Evolutionary conservation across 1,140 invertebrate genomes (phyloP).

Genomic region (Lineus longissimus): DNA sequence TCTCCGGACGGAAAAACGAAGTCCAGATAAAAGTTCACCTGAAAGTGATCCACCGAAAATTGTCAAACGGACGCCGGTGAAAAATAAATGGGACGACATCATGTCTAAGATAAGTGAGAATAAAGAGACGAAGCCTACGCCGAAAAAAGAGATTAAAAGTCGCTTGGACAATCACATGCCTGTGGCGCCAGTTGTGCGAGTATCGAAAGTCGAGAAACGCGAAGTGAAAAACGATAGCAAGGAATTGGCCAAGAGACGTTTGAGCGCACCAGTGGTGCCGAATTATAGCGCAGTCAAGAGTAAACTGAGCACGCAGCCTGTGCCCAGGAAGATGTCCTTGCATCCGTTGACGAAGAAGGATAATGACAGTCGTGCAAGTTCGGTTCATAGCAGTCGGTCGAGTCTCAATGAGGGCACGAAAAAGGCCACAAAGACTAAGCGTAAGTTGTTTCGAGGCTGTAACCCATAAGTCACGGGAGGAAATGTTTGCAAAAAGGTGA

Average conservation of each 20-base stretch:
- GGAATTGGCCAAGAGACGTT: not conserved
- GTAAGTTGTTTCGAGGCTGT: too few species aligned
- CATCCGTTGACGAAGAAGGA: not conserved
- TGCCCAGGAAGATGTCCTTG: not conserved
- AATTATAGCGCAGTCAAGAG: constrained; percentile 47
- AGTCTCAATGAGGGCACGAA: constrained; percentile 18
- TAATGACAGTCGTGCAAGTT: constrained; percentile 19
- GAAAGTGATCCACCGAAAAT: constrained; percentile 35
- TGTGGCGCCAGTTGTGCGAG: constrained; percentile 11
- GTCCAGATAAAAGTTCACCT: constrained; percentile 7
- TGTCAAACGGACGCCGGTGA: constrained; percentile 43
- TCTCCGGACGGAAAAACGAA: not conserved
- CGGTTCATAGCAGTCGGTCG: constrained; percentile 26
- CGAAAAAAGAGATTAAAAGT: constrained; percentile 50
- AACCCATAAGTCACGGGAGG: too few species aligned
- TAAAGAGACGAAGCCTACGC: constrained; percentile 41
- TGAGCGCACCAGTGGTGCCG: constrained; percentile 18
- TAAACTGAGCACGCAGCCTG: constrained; percentile 30
- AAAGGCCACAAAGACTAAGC: too few species aligned
- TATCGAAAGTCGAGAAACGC: not conserved
- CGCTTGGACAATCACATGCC: constrained; percentile 39
- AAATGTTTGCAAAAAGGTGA: too few species aligned
- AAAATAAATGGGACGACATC: constrained; percentile 52
- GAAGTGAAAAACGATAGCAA: not conserved
- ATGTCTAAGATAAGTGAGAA: constrained; percentile 50